A percentile compares a stretch with the other conserved stretches of the same genome.
Conservation (phyloP, 2,113 vertebrate species). For the Narcine bancroftii region DNA sequence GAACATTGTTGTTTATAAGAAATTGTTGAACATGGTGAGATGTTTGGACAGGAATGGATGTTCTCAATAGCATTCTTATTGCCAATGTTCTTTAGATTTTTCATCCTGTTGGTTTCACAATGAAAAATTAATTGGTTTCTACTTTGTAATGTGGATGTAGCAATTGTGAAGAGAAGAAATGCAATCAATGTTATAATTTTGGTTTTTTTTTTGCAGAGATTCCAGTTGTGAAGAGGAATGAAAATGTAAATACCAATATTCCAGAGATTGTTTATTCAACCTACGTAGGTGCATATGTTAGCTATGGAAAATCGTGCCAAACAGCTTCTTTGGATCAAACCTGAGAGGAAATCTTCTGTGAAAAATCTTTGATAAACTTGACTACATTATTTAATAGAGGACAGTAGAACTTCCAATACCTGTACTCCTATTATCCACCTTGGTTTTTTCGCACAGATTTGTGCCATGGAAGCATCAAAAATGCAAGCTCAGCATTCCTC, state of each 20-base stretch:
- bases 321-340: background rate
- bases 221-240: background rate
- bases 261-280: slow-evolving; percentile 32
- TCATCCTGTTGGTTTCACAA: background rate
- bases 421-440: background rate
- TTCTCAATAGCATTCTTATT: background rate
- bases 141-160: background rate
- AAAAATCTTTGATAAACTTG: slow-evolving; percentile 3
- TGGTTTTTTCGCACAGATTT: background rate
- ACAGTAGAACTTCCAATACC: background rate
- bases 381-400: background rate
- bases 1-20: background rate
- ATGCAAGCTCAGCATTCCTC: background rate
- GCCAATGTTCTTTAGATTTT: background rate
- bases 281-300: background rate
- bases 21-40: background rate
- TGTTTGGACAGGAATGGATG: background rate
- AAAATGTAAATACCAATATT: background rate
- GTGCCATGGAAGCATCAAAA: background rate
- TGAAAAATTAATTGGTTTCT: background rate
- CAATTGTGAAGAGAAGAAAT: no score
- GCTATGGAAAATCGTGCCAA: background rate
- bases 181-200: background rate
- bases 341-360: background rate
- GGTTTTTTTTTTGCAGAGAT: background rate